Evolutionary conservation across 2,888 invertebrate species (phyloP), one percentile per base, ranked within the genome.

Genomic region (Microctonus brassicae): DNA sequence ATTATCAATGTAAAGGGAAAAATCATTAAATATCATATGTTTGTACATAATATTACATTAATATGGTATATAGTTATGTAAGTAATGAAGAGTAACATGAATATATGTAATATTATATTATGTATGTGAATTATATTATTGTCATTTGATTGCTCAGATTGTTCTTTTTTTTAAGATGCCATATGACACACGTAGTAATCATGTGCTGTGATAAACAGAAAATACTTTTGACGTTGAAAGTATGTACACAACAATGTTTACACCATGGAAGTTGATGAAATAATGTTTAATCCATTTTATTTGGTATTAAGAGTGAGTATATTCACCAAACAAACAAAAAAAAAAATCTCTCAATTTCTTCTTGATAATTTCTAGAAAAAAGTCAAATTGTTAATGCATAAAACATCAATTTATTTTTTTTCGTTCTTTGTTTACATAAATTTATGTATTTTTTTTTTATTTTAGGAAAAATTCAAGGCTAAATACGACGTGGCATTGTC

Each of bases 401-500:
- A 47, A n/a, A 22, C 17, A 29, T 20, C 6, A 13, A n/a, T n/a
- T n/a, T 10, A 13, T 62, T 39, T 29, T 36, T 33, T 11, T 13
- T 11, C 13, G 17, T 53, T 39, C 53, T 42, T 7, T 39, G 20
- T 62, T 39, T 3, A 10, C 5, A 29, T n/a, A 26, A 6, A 34
- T 29, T 55, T 29, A 33, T 66, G 17, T 11, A 73, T 39, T 36
- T 53, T 52, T 67, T 13, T 64, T 62, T 69, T 34, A 34, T 74
- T 75, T 1, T 72, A 83, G 83, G 80, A 81, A 52, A 76, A 81
- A 53, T 80, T 77, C 57, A 75, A 76, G 53, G 76, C 78, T 36
- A 82, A 81, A 69, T 79, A 82, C 72, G 80, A 82, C 62, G 57
- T 70, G 0, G 81, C 82, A 0, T 36, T 81, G 34, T 74, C 80